A percentile compares a stretch with the other conserved stretches of the same genome.
These are phyloP conservation scores for Aphaenogaster floridana DNA, from an alignment of 1,140 invertebrate genomes.

Conservation along the genomic window DNA sequence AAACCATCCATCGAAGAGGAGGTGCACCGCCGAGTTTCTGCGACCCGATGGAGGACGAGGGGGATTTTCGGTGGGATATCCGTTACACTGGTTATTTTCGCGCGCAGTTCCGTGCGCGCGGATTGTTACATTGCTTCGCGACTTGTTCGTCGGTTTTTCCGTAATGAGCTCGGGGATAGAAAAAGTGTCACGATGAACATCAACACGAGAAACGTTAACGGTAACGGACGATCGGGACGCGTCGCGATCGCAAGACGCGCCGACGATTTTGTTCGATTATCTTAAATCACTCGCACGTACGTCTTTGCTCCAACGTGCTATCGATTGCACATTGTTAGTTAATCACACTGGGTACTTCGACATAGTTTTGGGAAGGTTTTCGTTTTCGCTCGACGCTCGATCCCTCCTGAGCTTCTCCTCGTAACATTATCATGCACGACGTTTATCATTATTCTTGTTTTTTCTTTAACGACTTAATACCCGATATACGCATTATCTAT, in stretches of 20 bases:
- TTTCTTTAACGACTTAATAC: slow-evolving; percentile 67
- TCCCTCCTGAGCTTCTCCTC: slow-evolving; percentile 21
- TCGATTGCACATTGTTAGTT: slow-evolving; percentile 27
- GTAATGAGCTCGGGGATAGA: slow-evolving; percentile 60
- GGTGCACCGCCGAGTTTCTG: slow-evolving; percentile 1
- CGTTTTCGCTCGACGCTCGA: slow-evolving; percentile 62
- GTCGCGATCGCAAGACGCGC: slow-evolving; percentile 27
- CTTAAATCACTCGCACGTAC: slow-evolving; percentile 44
- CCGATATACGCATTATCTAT: slow-evolving; percentile 74
- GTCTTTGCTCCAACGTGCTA: slow-evolving; percentile 9
- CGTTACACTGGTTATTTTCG: slow-evolving; percentile 14
- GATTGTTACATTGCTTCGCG: slow-evolving; percentile 46
- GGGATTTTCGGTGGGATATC: background rate
- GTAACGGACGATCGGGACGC: slow-evolving; percentile 53
- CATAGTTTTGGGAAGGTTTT: slow-evolving; percentile 28
- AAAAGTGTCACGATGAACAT: slow-evolving; percentile 73
- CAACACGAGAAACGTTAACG: slow-evolving; percentile 71
- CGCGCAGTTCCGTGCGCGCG: background rate
- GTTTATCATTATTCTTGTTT: slow-evolving; percentile 67
- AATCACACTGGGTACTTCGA: slow-evolving; percentile 56
- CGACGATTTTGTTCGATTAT: slow-evolving; percentile 32
- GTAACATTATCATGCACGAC: slow-evolving; percentile 59
- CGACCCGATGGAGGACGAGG: slow-evolving; percentile 9
- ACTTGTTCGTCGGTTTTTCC: background rate
- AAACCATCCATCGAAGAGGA: slow-evolving; percentile 34